Conservation (phyloP, 2,888 invertebrate genomes). For the Hybos culiciformis region DNA sequence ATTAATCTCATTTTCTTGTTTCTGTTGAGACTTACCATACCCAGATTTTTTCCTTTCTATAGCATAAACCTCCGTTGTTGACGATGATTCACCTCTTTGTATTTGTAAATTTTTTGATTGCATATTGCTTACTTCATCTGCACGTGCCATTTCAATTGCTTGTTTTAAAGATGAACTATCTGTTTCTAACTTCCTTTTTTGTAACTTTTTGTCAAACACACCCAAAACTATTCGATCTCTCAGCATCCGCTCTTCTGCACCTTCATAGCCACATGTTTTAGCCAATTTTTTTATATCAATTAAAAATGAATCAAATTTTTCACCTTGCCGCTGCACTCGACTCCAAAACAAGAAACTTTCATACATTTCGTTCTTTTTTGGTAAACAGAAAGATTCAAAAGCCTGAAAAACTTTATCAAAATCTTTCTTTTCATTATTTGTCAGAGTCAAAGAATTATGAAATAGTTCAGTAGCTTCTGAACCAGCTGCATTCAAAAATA, state of each 20-base stretch:
- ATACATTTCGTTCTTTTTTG: background rate
- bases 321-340: background rate
- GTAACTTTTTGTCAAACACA: background rate
- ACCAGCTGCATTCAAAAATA: background rate
- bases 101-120: background rate
- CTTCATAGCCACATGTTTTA: background rate
- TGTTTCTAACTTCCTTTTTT: background rate
- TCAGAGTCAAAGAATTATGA: constrained; percentile 3
- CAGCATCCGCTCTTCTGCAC: background rate
- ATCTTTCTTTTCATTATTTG: background rate
- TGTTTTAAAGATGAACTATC: background rate
- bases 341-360: background rate
- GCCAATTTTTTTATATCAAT: background rate
- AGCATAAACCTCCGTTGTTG: background rate
- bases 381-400: background rate
- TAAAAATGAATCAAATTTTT: background rate
- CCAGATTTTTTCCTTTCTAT: background rate
- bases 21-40: background rate
- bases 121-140: background rate
- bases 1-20: too few relatives aligned
- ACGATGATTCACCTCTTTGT: background rate
- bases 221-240: background rate
- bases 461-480: background rate
- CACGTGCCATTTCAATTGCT: background rate
- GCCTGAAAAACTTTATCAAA: background rate